Evolutionary conservation across 1,140 invertebrate species (phyloP).

Genomic region (Trypoxylus dichotomus): DNA sequence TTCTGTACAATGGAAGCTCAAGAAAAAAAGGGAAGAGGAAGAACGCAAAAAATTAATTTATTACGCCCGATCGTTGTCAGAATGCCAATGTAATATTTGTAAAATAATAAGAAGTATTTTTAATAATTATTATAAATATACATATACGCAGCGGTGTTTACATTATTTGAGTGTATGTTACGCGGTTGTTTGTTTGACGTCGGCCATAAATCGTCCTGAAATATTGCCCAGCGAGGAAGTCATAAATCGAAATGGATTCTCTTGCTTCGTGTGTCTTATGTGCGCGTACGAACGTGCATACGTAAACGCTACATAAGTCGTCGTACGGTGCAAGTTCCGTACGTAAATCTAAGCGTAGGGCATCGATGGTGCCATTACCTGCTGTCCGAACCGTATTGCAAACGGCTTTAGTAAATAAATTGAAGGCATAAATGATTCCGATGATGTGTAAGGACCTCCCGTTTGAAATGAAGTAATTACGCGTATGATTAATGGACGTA

Average conservation of each 20-base stretch:
- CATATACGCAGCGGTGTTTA: not conserved
- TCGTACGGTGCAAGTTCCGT: not conserved
- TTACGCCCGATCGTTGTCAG: conserved; percentile 5
- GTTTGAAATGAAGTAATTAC: conserved; percentile 21
- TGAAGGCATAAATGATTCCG: not conserved
- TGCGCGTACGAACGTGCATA: not conserved
- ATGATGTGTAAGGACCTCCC: conserved; percentile 21
- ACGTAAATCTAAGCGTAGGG: not conserved
- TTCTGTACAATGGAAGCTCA: not conserved
- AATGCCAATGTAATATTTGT: conserved; percentile 20
- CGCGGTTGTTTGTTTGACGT: conserved; percentile 16
- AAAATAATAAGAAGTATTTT: conserved; percentile 12
- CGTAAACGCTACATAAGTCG: not conserved
- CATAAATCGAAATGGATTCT: conserved; percentile 17
- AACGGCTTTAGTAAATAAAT: not conserved
- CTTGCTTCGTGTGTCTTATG: not conserved
- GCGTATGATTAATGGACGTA: not conserved
- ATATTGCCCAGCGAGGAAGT: conserved; percentile 14
- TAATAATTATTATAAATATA: conserved; percentile 23
- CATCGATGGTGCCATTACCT: not conserved
- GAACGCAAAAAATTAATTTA: not conserved
- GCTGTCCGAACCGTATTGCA: not conserved
- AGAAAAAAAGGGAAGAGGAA: not conserved
- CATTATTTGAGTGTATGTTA: conserved; percentile 6
- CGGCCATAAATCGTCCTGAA: conserved; percentile 3